Evolutionary conservation across 30 jellyfish, hydroid and myxozoan genomes (phyloP), one percentile per base, ranked within the genome.

Genomic region (Aurelia aurita complex sp. Pacific): DNA sequence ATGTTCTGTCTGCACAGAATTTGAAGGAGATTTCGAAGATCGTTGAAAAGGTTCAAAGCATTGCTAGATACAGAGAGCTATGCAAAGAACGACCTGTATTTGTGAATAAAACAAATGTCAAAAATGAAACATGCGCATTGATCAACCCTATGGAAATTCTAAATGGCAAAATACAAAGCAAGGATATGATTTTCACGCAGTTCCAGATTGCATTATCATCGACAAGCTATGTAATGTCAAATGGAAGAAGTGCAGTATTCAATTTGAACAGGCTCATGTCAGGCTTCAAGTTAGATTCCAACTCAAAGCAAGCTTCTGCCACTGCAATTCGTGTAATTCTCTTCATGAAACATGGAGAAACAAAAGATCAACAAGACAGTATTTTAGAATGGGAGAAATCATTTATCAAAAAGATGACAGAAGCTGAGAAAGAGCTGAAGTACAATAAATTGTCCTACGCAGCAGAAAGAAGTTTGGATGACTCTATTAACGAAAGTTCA

Each of bases 381-480:
- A 57, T 76, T 2, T 50, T 42, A 73, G 38, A 79, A 1, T 79
- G 89, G 89, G 89, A 79, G 19, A 74, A 71, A 46, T 10, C 65
- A 5, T 63, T 83, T 23, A 33, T 73, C 16, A 13, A 68, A 29
- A 13, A 46, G 54, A 40, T 68, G 80, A 65, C 61, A 7, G 79
- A 2, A 14, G 46, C 67, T 14, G 50, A 36, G 52, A 42, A 23
- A 17, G 46, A 32, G 38, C 16, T 83, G 60, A 57, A 55, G 50
- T 34, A 83, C 52, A 29, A 36, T 36, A 69, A 57, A 29, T 11
- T 81, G 29, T 65, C 9, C 16, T 81, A 14, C 86, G 14, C 79
- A 14, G 89, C 93, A 0, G 86, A 77, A 53, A 85, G 95, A 66
- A 75, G 89, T 29, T 17, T 69, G 82, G 95, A 85, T 66, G 95